These are phyloP conservation scores for Altica lythri DNA, from an alignment of 2,888 invertebrate genomes.

Conservation along the genomic window DNA sequence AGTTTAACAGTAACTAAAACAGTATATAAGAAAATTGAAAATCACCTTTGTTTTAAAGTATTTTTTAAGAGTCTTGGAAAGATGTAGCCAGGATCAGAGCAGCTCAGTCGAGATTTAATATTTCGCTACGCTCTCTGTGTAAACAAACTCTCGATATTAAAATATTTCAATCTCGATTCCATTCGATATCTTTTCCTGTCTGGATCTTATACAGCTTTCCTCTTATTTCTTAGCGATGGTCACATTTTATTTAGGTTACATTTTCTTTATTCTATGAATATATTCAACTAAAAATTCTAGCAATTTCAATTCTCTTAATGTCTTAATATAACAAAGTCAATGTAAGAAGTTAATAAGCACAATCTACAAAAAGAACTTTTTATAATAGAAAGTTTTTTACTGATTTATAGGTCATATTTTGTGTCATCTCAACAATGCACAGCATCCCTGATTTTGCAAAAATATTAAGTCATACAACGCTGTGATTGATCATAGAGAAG, in stretches of 20 bases:
- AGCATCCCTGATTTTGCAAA: no score
- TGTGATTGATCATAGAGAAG: no score
- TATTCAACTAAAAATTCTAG: neutral
- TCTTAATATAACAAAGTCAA: no score
- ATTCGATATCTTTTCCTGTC: conserved; percentile 50
- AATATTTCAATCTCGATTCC: conserved; percentile 58
- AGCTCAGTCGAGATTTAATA: conserved; percentile 47
- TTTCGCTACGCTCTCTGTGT: conserved; percentile 48
- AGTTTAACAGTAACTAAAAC: no score
- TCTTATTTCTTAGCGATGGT: conserved; percentile 5
- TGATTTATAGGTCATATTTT: no score
- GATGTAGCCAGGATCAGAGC: conserved; percentile 3
- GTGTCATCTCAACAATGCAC: no score
- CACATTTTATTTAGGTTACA: neutral
- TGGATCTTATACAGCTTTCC: conserved; percentile 18
- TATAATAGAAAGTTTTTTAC: no score
- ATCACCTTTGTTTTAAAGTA: conserved; percentile 2
- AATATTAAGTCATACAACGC: no score
- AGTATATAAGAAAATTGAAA: no score
- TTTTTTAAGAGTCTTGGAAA: neutral
- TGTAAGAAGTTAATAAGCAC: no score
- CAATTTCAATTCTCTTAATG: no score
- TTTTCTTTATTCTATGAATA: neutral
- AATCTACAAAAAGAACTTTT: no score
- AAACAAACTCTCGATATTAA: conserved; percentile 54